Percentiles rank a stretch among this genome's conserved stretches.
phyloP scores from a whole-genome alignment of 92 coral and sea anemone genomes.

The Phenganax marumi region DNA sequence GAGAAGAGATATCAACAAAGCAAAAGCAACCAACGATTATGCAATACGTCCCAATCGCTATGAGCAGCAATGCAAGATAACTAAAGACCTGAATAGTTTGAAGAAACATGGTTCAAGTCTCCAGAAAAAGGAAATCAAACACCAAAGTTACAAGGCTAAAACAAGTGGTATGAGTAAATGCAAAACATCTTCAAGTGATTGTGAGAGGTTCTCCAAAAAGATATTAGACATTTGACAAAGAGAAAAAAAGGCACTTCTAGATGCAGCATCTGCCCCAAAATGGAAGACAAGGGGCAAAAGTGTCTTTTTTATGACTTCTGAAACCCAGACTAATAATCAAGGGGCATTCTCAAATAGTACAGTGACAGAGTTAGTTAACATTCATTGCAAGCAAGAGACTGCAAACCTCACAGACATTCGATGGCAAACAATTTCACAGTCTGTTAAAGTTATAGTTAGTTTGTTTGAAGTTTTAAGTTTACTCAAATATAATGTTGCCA shows the following conservation, averaged over 20 bases:
- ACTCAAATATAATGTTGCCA: conserved; percentile 58
- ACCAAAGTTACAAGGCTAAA: conserved; percentile 24
- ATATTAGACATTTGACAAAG: neutral
- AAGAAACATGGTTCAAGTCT: neutral
- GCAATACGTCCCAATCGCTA: conserved; percentile 25
- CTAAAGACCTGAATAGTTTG: neutral
- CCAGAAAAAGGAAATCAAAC: conserved; percentile 14
- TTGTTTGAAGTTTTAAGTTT: conserved; percentile 61
- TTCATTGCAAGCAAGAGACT: conserved; percentile 33
- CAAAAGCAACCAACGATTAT: conserved; percentile 29
- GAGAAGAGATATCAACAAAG: conserved; percentile 19
- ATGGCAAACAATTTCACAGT: conserved; percentile 46
- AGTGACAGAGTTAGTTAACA: neutral
- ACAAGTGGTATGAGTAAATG: conserved; percentile 21
- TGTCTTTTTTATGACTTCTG: neutral
- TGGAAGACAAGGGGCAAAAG: neutral
- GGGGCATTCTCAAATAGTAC: neutral
- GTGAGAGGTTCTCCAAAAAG: conserved; percentile 9
- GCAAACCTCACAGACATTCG: conserved; percentile 44
- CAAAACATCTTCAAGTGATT: conserved; percentile 21
- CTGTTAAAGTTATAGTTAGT: conserved; percentile 60
- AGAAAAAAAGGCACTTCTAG: neutral
- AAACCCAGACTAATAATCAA: neutral
- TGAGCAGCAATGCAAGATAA: conserved; percentile 19
- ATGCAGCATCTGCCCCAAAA: neutral